These are phyloP conservation scores for Silvanus unidentatus DNA, from an alignment of 2,888 invertebrate species.

Conservation along the genomic window DNA sequence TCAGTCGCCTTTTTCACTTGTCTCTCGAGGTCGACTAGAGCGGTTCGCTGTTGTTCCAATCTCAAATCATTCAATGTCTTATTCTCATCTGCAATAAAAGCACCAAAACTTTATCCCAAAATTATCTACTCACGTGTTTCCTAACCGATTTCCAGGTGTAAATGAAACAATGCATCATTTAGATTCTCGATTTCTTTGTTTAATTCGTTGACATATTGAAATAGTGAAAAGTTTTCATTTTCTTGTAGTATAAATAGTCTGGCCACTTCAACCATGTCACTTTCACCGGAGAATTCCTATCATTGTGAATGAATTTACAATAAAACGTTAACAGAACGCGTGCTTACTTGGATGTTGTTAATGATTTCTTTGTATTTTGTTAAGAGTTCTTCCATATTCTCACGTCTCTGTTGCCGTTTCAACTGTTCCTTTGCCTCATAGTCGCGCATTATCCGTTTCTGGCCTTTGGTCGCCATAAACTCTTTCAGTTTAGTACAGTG, in stretches of 20 bases:
- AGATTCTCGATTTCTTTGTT: slow-evolving; percentile 75
- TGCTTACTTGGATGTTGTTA: slow-evolving; percentile 23
- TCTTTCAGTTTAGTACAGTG: slow-evolving; percentile 79
- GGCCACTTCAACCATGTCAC: slow-evolving; percentile 61
- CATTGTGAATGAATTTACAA: slow-evolving; percentile 7
- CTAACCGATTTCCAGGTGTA: slow-evolving; percentile 62
- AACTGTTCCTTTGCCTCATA: slow-evolving; percentile 67
- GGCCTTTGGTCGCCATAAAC: slow-evolving; percentile 80
- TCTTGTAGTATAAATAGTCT: slow-evolving; percentile 76
- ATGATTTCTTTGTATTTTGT: slow-evolving; percentile 26
- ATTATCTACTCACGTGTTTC: neutral
- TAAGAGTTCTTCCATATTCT: slow-evolving; percentile 57
- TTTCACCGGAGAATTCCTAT: slow-evolving; percentile 58
- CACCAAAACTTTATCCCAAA: neutral
- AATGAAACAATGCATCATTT: slow-evolving; percentile 59
- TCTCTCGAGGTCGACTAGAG: slow-evolving; percentile 48
- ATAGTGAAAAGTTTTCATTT: slow-evolving; percentile 86
- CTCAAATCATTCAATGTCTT: slow-evolving; percentile 53
- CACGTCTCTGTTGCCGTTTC: slow-evolving; percentile 60
- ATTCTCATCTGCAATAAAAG: slow-evolving; percentile 52
- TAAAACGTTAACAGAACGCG: slow-evolving; percentile 4
- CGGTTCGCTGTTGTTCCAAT: slow-evolving; percentile 55
- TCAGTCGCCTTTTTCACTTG: slow-evolving; percentile 36
- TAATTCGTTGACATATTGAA: slow-evolving; percentile 85
- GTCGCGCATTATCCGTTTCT: slow-evolving; percentile 69